These are phyloP conservation scores for Oreocharis arfaki DNA, from an alignment of 2,113 vertebrate species.

Conservation along the genomic window DNA sequence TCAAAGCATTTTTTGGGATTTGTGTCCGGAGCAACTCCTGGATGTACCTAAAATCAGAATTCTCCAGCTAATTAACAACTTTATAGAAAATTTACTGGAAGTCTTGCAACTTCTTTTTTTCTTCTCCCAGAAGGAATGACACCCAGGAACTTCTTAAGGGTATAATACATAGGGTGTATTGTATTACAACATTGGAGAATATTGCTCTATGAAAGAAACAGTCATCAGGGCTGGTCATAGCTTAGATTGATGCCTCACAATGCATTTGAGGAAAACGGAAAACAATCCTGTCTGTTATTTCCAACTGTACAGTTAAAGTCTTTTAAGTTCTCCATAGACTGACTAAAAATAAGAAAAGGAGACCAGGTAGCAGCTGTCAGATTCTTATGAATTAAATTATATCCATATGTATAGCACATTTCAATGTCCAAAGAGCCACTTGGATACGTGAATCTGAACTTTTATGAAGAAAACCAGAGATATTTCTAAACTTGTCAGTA, in stretches of 20 bases:
- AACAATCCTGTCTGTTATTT: not conserved
- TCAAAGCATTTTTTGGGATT: not conserved
- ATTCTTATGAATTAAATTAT: not conserved
- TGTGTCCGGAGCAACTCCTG: not conserved
- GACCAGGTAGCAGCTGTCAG: not conserved
- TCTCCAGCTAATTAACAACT: not conserved
- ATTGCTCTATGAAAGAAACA: not conserved
- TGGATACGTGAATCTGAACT: not conserved
- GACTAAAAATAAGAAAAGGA: not conserved
- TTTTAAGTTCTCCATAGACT: not conserved
- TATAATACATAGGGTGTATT: not conserved
- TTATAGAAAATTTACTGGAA: not conserved
- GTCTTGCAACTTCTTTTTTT: not conserved
- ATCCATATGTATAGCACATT: not conserved
- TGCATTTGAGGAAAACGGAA: not conserved
- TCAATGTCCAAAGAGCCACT: not conserved
- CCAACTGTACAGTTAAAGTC: not conserved
- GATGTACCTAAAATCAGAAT: not conserved
- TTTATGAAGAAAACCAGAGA: not conserved
- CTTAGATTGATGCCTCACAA: not conserved
- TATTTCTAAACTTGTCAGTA: not conserved
- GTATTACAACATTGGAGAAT: not conserved
- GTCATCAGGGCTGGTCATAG: not conserved
- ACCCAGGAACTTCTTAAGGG: not conserved
- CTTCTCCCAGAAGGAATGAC: not conserved